Base-by-base conservation (phyloP, 2,888 invertebrate species). In the Camponotus fellah region DNA sequence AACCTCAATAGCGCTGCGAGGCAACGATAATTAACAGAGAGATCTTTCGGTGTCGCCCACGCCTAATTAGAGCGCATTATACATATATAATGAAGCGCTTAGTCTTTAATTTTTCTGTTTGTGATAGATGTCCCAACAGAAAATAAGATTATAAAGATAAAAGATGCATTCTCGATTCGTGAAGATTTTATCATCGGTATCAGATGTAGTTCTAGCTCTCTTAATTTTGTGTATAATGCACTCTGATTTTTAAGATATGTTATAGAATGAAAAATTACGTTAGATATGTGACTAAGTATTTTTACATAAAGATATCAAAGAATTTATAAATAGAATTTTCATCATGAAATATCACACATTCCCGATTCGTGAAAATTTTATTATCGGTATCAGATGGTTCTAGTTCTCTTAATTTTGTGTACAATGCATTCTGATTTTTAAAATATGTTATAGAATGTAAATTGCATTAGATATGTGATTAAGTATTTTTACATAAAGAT, bases 1-100 rank as follows among this genome's bases (percentile, higher is more conserved):
- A 72, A 64, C 87, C 79, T 85, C 85, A 87, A 87, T 88, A 71
- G 83, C 75, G 87, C 84, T 87, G 84, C 75, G 26, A 40, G 62
- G 60, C 58, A 77, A 71, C 64, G 84, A 65, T 84, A 90, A 91
- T 91, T 91, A 91, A 89, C 75, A 46, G 76, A 49, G 37, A 49
- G 74, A 83, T 83, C 77, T 75, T 60, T 72, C 65, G 69, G 58
- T 91, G 86, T 89, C 90, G 83, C 86, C 84, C 85, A 82, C 84
- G 85, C 85, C 87, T 91, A 91, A 91, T 91, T 91, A 85, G 86
- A 88, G 77, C 86, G 77, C 76, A 87, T 89, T 90, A 90, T 85
- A 86, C 72, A 64, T 72, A 21, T 58, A 79, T 91, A 90, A 91
- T 88, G 85, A 81, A 82, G 81, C 75, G 64, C 66, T 83, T 60